A percentile compares a stretch with the other conserved stretches of the same genome.
phyloP scores from a whole-genome alignment of 2,888 invertebrate species.

The Ephialtes manifestator region DNA sequence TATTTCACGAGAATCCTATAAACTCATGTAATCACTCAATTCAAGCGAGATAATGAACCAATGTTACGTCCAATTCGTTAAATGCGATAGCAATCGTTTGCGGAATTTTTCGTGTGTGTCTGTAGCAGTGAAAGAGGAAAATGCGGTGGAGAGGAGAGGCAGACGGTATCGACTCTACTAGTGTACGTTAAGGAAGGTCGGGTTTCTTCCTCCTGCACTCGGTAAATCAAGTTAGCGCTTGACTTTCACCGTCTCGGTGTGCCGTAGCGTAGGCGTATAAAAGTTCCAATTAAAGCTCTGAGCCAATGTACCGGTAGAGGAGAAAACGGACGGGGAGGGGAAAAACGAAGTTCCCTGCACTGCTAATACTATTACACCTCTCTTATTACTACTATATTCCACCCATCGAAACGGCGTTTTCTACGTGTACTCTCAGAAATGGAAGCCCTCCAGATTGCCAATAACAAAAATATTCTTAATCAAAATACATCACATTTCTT shows the following conservation, averaged over 20 bases:
- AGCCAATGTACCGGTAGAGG: neutral
- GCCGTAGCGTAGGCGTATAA: conserved; percentile 45
- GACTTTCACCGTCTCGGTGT: conserved; percentile 47
- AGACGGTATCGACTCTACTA: neutral
- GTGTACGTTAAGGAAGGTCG: conserved; percentile 61
- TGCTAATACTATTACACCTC: neutral
- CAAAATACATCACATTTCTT: neutral
- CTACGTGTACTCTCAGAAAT: neutral
- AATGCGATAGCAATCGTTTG: conserved; percentile 21
- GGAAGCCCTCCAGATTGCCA: neutral
- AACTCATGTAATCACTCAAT: conserved; percentile 44
- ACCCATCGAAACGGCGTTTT: neutral
- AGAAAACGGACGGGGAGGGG: neutral
- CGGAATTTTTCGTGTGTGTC: neutral
- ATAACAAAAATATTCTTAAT: too few relatives aligned
- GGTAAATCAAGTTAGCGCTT: conserved; percentile 65
- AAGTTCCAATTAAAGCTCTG: conserved; percentile 60
- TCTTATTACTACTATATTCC: neutral
- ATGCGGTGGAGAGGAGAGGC: neutral
- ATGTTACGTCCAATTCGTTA: conserved; percentile 17
- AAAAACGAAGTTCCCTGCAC: neutral
- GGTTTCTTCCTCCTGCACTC: conserved; percentile 40
- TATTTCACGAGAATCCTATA: conserved; percentile 15
- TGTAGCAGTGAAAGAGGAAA: neutral
- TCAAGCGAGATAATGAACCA: neutral